Evolutionary conservation across 2,797 vertebrate species (phyloP).

Genomic region (Eutrigla gurnardus): DNA sequence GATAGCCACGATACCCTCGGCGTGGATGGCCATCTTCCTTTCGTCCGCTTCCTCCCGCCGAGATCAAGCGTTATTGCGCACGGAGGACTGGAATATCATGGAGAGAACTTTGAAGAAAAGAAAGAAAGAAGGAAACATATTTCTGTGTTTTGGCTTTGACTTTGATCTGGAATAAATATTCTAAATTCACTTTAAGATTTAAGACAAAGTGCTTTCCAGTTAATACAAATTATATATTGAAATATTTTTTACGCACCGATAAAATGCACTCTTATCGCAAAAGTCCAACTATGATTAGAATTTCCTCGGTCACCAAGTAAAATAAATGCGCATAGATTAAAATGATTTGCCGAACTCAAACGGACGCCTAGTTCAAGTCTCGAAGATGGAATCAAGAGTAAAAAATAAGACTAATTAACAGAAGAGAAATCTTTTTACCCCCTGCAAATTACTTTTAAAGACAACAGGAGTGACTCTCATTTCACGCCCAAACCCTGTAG

Average conservation of each 20-base stretch:
- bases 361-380: not conserved
- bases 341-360: not conserved
- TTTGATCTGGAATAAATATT: not conserved
- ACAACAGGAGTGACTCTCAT: not conserved
- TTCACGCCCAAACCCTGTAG: no score
- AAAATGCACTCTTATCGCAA: not conserved
- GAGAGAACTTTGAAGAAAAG: constrained; percentile 53
- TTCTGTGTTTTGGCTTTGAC: accelerated
- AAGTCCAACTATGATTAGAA: not conserved
- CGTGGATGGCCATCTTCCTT: constrained; percentile 91
- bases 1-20: constrained; percentile 94
- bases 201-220: not conserved
- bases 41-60: constrained; percentile 47
- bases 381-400: not conserved
- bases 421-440: no score
- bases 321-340: not conserved
- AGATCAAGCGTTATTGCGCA: constrained; percentile 65
- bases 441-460: not conserved
- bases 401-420: not conserved
- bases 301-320: not conserved
- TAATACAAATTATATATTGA: not conserved
- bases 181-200: not conserved
- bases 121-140: not conserved
- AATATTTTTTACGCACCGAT: not conserved
- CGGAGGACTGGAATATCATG: constrained; percentile 65